phyloP scores from a whole-genome alignment of 2,888 invertebrate species.

The Bembecia ichneumoniformis region DNA sequence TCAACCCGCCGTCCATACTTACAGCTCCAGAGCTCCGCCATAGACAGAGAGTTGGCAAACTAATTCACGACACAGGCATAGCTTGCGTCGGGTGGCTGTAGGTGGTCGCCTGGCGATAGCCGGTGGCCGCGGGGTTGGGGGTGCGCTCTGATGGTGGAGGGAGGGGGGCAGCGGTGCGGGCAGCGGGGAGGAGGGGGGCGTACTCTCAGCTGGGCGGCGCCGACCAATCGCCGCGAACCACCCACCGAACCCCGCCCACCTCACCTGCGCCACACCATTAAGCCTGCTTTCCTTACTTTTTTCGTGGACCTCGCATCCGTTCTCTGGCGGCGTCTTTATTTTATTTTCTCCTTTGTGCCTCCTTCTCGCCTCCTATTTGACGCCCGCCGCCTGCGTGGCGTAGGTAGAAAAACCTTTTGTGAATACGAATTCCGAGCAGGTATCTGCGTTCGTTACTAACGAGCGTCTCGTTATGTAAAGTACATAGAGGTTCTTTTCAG shows the following conservation, averaged over 20 bases:
- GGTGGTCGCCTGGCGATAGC: slow-evolving; percentile 63
- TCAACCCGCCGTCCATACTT: slow-evolving; percentile 69
- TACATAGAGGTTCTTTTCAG: slow-evolving; percentile 51
- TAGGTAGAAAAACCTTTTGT: slow-evolving; percentile 70
- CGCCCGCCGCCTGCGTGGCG: slow-evolving; percentile 49
- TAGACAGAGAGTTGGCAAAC: slow-evolving; percentile 72
- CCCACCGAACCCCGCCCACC: slow-evolving; percentile 64
- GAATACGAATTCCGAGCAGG: slow-evolving; percentile 70
- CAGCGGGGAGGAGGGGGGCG: slow-evolving; percentile 37
- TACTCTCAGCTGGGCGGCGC: slow-evolving; percentile 62
- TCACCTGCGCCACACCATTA: slow-evolving; percentile 70
- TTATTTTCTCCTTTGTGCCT: slow-evolving; percentile 71
- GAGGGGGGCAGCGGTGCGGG: slow-evolving; percentile 17
- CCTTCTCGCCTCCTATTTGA: slow-evolving; percentile 70
- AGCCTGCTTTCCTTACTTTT: slow-evolving; percentile 67
- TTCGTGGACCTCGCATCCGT: slow-evolving; percentile 69
- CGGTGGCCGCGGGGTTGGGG: slow-evolving; percentile 49
- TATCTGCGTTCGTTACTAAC: slow-evolving; percentile 67
- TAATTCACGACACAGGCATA: slow-evolving; percentile 73
- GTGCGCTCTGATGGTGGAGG: slow-evolving; percentile 7
- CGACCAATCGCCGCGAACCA: slow-evolving; percentile 63
- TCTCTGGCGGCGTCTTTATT: slow-evolving; percentile 69
- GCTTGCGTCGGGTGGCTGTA: slow-evolving; percentile 62
- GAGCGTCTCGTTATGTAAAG: slow-evolving; percentile 63
- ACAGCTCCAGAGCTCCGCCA: slow-evolving; percentile 66